Base-by-base conservation (phyloP, 2,113 vertebrate genomes). In the Hystrix cristata region DNA sequence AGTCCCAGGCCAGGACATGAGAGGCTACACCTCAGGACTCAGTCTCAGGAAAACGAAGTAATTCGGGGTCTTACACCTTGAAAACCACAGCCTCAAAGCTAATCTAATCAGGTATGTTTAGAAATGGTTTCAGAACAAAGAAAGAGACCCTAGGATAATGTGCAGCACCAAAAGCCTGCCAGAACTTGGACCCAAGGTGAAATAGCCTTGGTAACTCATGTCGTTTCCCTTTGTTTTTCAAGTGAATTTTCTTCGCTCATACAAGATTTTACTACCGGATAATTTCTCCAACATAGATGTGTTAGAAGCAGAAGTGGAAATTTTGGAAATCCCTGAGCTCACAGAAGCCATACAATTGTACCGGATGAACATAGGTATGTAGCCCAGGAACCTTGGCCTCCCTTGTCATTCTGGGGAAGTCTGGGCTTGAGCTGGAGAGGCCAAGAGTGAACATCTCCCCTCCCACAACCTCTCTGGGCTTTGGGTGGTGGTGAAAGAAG, bases 181-280 rank as follows among this genome's bases (percentile, higher is more conserved):
- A 71, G 83, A 90, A 59, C 62, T 80, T 59, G 29, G 72, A 90
- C 34, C 78, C 27, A 34, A 34, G 65, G 38, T 85, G 72, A 69
- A 87, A 89, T 83, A 83, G 72, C 48, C 57, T 92, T 12, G 27
- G 80, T 91, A 92, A 95, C 38, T 88, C 16, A 67, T 60, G 87
- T 18, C 46, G 31, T 96, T 97, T 94, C 84, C 60, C 72, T 97
- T 94, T 96, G 71, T 89, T 95, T 98, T 98, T 97, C 93, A 96
- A 99, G 98, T 98, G 80, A 98, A 98, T 96, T 99, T 98, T 98
- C 98, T 99, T 93, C 97, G 94, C 84, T 98, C 98, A 31, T 98
- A 97, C 96, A 98, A 98, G 96, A 97, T 99, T 90, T 90, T 99
- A 69, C 89, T 99, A 81, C 98, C 98, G 3, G 98, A 99, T 95